Conservation (phyloP, 2,797 vertebrate species). For the Coracias cyanogaster region DNA sequence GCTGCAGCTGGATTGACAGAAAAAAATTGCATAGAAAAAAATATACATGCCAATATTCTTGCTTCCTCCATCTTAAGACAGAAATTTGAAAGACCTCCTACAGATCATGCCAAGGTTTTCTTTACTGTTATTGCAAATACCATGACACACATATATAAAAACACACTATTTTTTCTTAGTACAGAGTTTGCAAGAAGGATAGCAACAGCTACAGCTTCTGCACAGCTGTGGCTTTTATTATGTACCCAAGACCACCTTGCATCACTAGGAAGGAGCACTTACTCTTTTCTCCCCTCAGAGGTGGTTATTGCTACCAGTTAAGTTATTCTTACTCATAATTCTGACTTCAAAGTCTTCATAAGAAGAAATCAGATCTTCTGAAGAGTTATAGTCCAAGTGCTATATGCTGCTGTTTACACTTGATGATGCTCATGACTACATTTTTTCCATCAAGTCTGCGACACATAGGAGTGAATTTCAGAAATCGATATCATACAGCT, state of each 20-base stretch:
- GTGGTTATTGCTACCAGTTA: neutral
- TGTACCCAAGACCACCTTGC: neutral
- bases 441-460: neutral
- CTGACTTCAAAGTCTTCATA: neutral
- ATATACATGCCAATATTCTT: neutral
- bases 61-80: neutral
- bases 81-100: neutral
- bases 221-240: neutral
- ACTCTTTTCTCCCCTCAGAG: neutral
- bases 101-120: neutral
- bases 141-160: neutral
- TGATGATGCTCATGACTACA: no score
- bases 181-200: no score
- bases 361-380: neutral
- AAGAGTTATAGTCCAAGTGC: neutral
- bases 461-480: neutral
- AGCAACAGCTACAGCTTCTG: neutral
- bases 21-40: neutral
- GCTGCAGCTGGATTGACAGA: neutral
- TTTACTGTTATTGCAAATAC: neutral
- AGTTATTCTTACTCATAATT: neutral
- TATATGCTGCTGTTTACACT: neutral
- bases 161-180: neutral
- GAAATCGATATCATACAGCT: neutral
- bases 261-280: neutral